Percentiles rank a stretch among this genome's conserved stretches.
Evolutionary conservation across 2,888 invertebrate species (phyloP).

Genomic region (Patella depressa): DNA sequence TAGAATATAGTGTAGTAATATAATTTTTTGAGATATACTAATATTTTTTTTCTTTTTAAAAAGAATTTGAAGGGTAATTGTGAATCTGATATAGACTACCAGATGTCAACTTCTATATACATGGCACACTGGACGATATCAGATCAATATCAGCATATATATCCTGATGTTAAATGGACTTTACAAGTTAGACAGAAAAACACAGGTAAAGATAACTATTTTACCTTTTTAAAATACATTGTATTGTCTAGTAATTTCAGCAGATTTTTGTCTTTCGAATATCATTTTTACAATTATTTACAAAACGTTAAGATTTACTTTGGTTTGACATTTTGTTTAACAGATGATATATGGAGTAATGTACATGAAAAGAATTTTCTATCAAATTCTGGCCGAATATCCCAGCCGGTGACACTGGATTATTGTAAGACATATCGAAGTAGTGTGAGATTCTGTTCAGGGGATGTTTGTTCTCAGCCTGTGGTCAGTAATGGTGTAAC

Average conservation of each 20-base stretch:
- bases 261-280: too few relatives aligned
- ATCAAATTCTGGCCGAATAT: background rate
- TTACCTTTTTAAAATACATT: too few relatives aligned
- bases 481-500: constrained; percentile 36
- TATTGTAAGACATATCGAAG: constrained; percentile 37
- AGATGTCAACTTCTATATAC: constrained; percentile 31
- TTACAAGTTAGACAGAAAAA: constrained; percentile 35
- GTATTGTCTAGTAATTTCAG: too few relatives aligned
- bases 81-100: constrained; percentile 37
- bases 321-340: too few relatives aligned
- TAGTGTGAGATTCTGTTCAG: constrained; percentile 39
- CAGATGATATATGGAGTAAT: background rate
- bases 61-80: constrained; percentile 11
- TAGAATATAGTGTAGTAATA: too few relatives aligned
- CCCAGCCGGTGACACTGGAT: constrained; percentile 19
- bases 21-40: too few relatives aligned
- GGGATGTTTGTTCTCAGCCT: constrained; percentile 30
- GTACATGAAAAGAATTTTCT: background rate
- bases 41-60: too few relatives aligned
- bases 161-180: constrained; percentile 37
- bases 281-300: too few relatives aligned
- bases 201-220: constrained; percentile 23
- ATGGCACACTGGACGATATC: constrained; percentile 39
- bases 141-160: constrained; percentile 16
- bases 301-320: too few relatives aligned